Evolutionary conservation across 1,140 invertebrate species (phyloP).

Genomic region (Scaptomyza pallida): DNA sequence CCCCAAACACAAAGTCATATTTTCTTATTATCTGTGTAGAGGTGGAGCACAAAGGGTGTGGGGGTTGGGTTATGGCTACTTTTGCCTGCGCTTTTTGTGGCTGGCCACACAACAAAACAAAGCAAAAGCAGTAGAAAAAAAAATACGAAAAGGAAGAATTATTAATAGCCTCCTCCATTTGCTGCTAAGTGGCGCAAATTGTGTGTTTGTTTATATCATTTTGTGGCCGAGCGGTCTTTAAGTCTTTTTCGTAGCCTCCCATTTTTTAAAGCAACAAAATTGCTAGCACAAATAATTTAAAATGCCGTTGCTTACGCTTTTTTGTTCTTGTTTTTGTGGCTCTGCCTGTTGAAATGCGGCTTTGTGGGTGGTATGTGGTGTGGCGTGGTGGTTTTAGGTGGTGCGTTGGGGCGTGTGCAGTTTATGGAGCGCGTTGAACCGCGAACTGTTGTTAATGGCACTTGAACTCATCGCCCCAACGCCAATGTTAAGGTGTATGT

Average conservation of each 20-base stretch:
- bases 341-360: slow-evolving; percentile 36
- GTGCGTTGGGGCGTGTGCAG: slow-evolving; percentile 30
- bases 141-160: slow-evolving; percentile 62
- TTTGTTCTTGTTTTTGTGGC: background rate
- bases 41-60: background rate
- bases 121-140: slow-evolving; percentile 21
- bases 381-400: background rate
- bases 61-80: slow-evolving; percentile 24
- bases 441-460: slow-evolving; percentile 68
- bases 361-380: background rate
- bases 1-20: slow-evolving; percentile 69
- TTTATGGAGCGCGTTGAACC: slow-evolving; percentile 73
- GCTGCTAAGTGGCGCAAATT: slow-evolving; percentile 81
- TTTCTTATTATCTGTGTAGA: slow-evolving; percentile 71
- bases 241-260: slow-evolving; percentile 38
- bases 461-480: slow-evolving; percentile 55
- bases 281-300: slow-evolving; percentile 24
- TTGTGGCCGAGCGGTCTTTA: slow-evolving; percentile 55
- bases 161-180: slow-evolving; percentile 81
- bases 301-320: slow-evolving; percentile 3
- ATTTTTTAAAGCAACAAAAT: slow-evolving; percentile 25
- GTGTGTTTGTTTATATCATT: slow-evolving; percentile 82
- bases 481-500: slow-evolving; percentile 20
- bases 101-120: slow-evolving; percentile 43
- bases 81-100: slow-evolving; percentile 64